Conservation (phyloP, 2,113 vertebrate genomes). For the Psophia crepitans region DNA sequence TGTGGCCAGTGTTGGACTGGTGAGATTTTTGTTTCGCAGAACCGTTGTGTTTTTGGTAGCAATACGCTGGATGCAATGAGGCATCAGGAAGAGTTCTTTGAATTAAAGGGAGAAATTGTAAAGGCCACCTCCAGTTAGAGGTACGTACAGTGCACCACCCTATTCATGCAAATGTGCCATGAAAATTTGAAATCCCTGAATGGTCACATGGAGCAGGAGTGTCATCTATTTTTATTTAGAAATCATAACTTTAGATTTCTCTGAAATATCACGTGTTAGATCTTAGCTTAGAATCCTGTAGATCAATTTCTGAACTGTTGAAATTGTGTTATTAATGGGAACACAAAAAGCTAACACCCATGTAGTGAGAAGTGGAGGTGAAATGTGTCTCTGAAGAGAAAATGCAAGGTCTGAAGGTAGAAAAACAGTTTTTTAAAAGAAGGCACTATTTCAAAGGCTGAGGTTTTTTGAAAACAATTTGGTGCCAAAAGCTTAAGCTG, state of each 20-base stretch:
- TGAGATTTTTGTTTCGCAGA: not conserved
- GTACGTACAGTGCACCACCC: not conserved
- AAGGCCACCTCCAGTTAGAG: not conserved
- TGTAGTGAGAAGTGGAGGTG: not conserved
- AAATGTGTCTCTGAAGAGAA: constrained; percentile 38
- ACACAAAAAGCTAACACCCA: not conserved
- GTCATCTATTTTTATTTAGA: not conserved
- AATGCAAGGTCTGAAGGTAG: constrained; percentile 37
- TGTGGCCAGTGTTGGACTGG: not conserved
- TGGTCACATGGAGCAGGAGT: not conserved
- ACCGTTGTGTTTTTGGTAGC: not conserved
- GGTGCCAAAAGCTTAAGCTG: constrained; percentile 82
- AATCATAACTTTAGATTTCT: not conserved
- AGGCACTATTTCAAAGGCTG: constrained; percentile 63
- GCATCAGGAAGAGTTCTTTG: not conserved
- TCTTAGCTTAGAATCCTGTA: not conserved
- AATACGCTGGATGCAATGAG: not conserved
- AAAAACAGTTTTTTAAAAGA: constrained; percentile 26
- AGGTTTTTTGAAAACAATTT: constrained; percentile 64
- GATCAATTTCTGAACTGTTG: not conserved
- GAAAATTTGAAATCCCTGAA: not conserved
- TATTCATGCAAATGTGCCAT: not conserved
- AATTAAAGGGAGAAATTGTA: not conserved
- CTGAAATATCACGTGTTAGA: not conserved
- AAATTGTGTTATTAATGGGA: not conserved